Base-by-base conservation (phyloP, 2,888 invertebrate genomes). In the Papilio gigon region DNA sequence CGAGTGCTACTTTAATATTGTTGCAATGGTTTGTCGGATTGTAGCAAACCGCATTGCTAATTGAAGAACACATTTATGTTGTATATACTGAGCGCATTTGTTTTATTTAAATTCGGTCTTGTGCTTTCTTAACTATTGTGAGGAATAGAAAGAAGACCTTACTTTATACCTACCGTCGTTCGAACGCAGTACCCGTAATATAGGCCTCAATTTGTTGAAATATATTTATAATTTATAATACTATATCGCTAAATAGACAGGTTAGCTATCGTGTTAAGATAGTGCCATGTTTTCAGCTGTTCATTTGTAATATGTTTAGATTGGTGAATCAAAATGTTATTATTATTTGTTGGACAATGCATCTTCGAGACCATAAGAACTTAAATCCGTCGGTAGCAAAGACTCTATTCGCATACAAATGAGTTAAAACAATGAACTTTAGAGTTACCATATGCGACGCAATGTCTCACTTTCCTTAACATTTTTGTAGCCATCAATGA, bases 361-460 rank as follows among this genome's bases (percentile, higher is more conserved):
- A 61, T 44, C 61, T 30, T 44, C 17, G 61, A 47, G 20, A 25
- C 47, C 25, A 67, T 37, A 44, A 22, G 20, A 44, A 56, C 56
- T 22, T 40, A 14, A 30, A 22, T 30, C 53, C 14, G 67, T 62
- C 62, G 42, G 69, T 71, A 63, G 58, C 69, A 63, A 68, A 71
- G 66, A 66, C 70, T 67, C 65, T 42, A 22, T 72, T 66, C 71
- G 75, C 73, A 77, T 78, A 77, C 76, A 73, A 75, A 78, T 76
- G 65, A 73, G 69, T 69, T 64, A 71, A 74, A 74, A 78, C 78
- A 77, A 78, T 77, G 76, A 73, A 74, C 33, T 74, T 73, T 75
- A 73, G 70, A 71, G 73, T 75, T 74, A 73, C 71, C 70, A 74
- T 77, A 71, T 73, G 58, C 58, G 50, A 64, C 63, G 70, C 56